A percentile compares a stretch with the other conserved stretches of the same genome.
These are phyloP conservation scores for Xanthostigma xanthostigma DNA, from an alignment of 2,888 invertebrate genomes.

Conservation along the genomic window DNA sequence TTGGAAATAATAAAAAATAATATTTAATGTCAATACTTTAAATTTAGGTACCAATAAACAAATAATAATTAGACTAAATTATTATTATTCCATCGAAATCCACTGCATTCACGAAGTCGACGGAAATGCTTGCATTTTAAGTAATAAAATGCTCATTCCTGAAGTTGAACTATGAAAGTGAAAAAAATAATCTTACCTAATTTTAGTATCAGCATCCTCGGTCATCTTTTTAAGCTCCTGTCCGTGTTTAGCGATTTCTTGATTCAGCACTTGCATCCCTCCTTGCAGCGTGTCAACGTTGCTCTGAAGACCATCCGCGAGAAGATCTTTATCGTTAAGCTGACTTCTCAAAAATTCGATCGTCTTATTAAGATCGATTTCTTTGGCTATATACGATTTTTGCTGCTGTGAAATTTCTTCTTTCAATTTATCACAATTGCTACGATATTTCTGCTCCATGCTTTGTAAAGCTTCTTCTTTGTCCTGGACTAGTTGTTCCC, in stretches of 20 bases:
- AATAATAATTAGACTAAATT: too few relatives aligned
- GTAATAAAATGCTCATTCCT: too few relatives aligned
- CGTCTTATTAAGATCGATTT: conserved; percentile 27
- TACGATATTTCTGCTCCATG: conserved; percentile 43
- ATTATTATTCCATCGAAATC: too few relatives aligned
- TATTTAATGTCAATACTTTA: too few relatives aligned
- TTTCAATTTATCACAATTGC: conserved; percentile 30
- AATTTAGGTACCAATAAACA: too few relatives aligned
- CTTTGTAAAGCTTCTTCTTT: conserved; percentile 43
- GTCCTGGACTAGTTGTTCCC: conserved; percentile 46
- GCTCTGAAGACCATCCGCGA: conserved; percentile 28
- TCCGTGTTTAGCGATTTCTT: conserved; percentile 26
- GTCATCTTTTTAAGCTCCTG: conserved; percentile 23
- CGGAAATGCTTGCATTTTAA: too few relatives aligned
- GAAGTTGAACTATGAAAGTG: neutral
- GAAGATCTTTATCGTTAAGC: conserved; percentile 23
- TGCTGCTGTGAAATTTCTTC: conserved; percentile 29
- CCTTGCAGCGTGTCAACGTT: conserved; percentile 30
- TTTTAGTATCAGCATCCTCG: conserved; percentile 26
- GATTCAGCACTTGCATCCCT: conserved; percentile 28
- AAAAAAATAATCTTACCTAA: conserved; percentile 26
- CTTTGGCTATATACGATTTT: conserved; percentile 26
- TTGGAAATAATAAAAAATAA: too few relatives aligned
- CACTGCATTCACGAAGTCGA: too few relatives aligned
- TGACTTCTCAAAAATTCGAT: conserved; percentile 28